Base-by-base conservation (phyloP, 2,888 invertebrate species). In the Apodemia duryi region DNA sequence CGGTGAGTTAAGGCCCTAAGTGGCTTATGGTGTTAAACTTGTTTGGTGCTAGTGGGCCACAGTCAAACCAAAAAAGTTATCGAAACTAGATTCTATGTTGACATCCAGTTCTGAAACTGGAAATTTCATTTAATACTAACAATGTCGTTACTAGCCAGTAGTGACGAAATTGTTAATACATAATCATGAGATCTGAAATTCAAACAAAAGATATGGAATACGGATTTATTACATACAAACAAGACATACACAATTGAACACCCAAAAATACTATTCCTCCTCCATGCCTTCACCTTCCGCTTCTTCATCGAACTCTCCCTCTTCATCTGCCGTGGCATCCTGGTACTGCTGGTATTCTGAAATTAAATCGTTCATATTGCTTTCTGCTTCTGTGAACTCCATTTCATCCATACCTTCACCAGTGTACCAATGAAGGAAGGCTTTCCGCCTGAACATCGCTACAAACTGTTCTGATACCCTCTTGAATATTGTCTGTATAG, bases 341-440 rank as follows among this genome's bases (percentile, higher is more conserved):
- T 95, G 95, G 85, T 95, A 95, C 84, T 95, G 95, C 76, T 96
- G 95, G 85, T 96, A 96, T 78, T 96, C 96, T 0, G 95, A 94
- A 67, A 95, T 93, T 52, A 95, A 81, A 80, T 95, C 95, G 73
- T 94, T 95, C 95, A 97, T 94, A 88, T 96, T 98, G 79, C 96
- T 96, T 82, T 97, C 97, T 0, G 97, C 97, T 86, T 97, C 97
- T 1, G 97, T 96, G 92, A 97, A 97, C 86, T 97, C 97, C 95
- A 96, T 95, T 81, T 97, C 97, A 78, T 97, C 97, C 97, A 97
- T 97, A 73, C 97, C 97, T 82, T 97, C 97, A 66, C 97, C 97
- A 51, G 97, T 97, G 89, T 97, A 98, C 98, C 98, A 98, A 93
- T 98, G 98, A 76, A 98, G 94, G 94, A 98, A 98, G 79, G 98